Evolutionary conservation across 1,140 invertebrate species (phyloP), one percentile per base, ranked within the genome.

Genomic region (Scaptomyza pallida): DNA sequence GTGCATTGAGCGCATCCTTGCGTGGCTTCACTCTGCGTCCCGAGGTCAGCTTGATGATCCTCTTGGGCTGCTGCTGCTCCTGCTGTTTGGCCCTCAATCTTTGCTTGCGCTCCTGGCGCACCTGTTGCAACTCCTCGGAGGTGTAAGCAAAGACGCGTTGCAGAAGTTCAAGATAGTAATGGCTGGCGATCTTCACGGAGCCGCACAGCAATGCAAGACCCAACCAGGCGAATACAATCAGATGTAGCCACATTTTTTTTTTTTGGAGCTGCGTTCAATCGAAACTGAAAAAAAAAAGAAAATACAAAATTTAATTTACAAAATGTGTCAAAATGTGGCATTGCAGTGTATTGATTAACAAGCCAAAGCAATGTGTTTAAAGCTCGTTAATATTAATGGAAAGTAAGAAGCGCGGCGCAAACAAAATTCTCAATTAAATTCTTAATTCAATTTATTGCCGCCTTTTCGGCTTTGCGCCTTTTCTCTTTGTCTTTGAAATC

Each of bases 361-460:
- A n/a, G n/a, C n/a, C n/a, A n/a, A n/a, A n/a, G n/a, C n/a, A n/a
- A n/a, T n/a, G n/a, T n/a, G n/a, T n/a, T n/a, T n/a, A n/a, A n/a
- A n/a, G n/a, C n/a, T n/a, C n/a, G n/a, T 56, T 47, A 56, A 56
- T 56, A 23, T 52, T 44, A 62, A 48, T 56, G 37, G 21, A 21
- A 23, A 60, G 40, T 16, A 17, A 2, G 9, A 13, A 33, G 17
- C n/a, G 3, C 35, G 40, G n/a, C n/a, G 23, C 59, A 60, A 74
- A 45, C 65, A 73, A 78, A 21, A 63, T 65, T 78, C 63, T 56
- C 81, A 86, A 85, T 86, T 85, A 86, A 80, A 86, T 70, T 26
- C 69, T 23, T 81, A 86, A 85, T 85, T 86, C 64, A 86, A 85
- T 85, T 85, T 85, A 67, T 77, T 55, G 62, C 47, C 72, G 59